Conservation (phyloP, 2,888 invertebrate genomes). For the Strigamia crassipes region DNA sequence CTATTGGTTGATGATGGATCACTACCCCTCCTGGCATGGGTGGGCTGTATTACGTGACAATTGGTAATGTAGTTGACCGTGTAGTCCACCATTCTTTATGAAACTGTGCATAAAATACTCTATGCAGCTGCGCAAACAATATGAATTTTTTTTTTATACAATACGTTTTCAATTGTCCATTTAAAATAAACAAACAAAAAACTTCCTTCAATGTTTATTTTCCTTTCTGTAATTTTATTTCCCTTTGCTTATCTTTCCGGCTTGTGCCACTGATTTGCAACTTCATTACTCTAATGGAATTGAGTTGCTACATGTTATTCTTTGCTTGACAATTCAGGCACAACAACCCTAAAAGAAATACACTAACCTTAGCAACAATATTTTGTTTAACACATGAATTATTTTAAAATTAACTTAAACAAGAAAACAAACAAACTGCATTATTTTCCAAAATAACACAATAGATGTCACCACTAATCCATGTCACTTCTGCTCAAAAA, state of each 20-base stretch:
- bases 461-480: background rate
- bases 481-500: no score
- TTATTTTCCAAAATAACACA: background rate
- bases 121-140: no score
- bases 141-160: no score
- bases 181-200: no score
- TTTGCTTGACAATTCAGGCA: background rate
- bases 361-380: background rate
- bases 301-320: background rate
- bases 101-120: no score
- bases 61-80: no score
- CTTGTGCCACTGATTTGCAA: conserved; percentile 27
- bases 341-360: background rate
- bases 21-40: no score
- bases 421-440: background rate
- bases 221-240: background rate
- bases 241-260: background rate
- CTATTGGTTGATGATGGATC: no score
- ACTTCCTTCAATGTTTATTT: background rate
- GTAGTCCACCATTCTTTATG: no score
- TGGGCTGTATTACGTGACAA: no score
- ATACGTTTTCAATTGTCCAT: no score
- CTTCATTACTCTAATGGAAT: conserved; percentile 37
- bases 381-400: background rate
- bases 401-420: background rate